phyloP scores from a whole-genome alignment of 2,797 vertebrate species.

The Brachyrhaphis roseni region DNA sequence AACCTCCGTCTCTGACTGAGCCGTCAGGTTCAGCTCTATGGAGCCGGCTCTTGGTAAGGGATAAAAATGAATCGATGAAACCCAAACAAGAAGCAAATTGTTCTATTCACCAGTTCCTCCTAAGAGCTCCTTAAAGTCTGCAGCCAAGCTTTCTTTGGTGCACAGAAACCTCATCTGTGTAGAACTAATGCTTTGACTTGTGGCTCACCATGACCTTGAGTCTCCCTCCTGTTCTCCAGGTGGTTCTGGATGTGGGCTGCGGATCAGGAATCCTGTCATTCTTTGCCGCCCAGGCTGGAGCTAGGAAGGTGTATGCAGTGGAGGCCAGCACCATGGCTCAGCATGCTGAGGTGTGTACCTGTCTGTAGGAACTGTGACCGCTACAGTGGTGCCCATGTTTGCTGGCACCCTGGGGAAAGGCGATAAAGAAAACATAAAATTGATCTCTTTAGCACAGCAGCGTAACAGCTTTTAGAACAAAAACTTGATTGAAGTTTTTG shows the following conservation, averaged over 20 bases:
- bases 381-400: background rate
- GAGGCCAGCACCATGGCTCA: conserved; percentile 98
- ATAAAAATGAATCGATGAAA: background rate
- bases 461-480: background rate
- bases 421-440: background rate
- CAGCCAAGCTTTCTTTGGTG: background rate
- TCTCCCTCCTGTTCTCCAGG: conserved; percentile 72
- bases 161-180: background rate
- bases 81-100: background rate
- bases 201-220: background rate
- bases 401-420: background rate
- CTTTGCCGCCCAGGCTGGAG: conserved; percentile 95
- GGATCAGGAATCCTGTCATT: conserved; percentile 97
- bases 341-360: conserved; percentile 88
- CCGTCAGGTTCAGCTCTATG: background rate
- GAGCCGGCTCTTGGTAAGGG: background rate
- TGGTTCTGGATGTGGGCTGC: conserved; percentile 94
- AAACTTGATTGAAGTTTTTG: background rate
- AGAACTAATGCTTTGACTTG: background rate
- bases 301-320: conserved; percentile 94
- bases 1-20: background rate
- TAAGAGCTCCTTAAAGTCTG: background rate
- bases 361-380: background rate
- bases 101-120: background rate
- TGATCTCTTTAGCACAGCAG: background rate